phyloP scores from a whole-genome alignment of 1,140 invertebrate species.

The Ruditapes philippinarum region DNA sequence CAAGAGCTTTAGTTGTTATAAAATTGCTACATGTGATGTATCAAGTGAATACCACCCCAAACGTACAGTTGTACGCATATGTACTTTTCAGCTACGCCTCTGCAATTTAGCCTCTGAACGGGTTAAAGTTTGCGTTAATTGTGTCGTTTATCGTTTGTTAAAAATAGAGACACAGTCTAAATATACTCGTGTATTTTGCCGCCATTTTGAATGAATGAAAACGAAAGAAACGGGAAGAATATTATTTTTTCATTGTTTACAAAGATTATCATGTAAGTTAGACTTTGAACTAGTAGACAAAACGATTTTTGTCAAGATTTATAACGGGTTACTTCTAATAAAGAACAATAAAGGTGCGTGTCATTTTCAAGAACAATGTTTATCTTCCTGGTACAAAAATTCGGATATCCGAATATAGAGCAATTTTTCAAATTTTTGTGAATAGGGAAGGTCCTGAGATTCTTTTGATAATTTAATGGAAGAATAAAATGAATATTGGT shows the following conservation, averaged over 20 bases:
- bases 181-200: conserved; percentile 61
- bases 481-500: no score
- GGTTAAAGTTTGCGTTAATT: no score
- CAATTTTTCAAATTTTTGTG: neutral
- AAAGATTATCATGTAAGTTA: neutral
- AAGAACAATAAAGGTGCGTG: neutral
- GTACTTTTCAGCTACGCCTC: no score
- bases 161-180: conserved; percentile 3
- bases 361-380: neutral
- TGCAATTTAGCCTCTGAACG: no score
- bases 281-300: neutral
- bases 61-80: no score
- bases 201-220: conserved; percentile 70
- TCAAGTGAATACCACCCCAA: no score
- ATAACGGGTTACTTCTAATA: no score
- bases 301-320: neutral
- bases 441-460: no score
- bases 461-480: no score
- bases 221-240: conserved; percentile 43
- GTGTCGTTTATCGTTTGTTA: no score
- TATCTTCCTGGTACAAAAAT: conserved; percentile 1
- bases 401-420: conserved; percentile 6
- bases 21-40: no score
- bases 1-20: no score
- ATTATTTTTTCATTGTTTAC: neutral